phyloP scores from a whole-genome alignment of 2,888 invertebrate genomes.

The Carpatolechia fugitivella region DNA sequence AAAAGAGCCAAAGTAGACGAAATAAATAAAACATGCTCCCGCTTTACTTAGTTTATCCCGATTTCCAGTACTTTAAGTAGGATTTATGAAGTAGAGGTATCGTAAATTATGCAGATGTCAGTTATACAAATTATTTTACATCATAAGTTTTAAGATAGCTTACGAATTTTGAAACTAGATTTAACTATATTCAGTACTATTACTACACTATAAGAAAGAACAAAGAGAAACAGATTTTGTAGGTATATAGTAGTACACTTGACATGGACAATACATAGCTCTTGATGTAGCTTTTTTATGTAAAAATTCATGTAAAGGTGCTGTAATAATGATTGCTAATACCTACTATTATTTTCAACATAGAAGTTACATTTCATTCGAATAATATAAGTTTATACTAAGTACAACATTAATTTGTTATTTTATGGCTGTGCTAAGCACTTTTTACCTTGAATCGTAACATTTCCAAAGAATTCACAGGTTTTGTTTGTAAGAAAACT shows the following conservation, averaged over 20 bases:
- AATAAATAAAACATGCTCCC: too few relatives aligned
- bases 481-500: neutral
- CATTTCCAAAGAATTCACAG: constrained; percentile 19
- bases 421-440: constrained; percentile 30
- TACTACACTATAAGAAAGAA: too few relatives aligned
- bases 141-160: too few relatives aligned
- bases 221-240: too few relatives aligned
- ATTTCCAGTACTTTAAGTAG: too few relatives aligned
- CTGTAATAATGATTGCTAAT: neutral
- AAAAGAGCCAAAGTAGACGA: too few relatives aligned
- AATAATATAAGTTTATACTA: neutral
- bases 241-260: neutral
- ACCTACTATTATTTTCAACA: neutral
- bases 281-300: constrained; percentile 31
- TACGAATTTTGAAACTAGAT: too few relatives aligned
- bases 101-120: too few relatives aligned
- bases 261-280: constrained; percentile 35
- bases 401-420: constrained; percentile 24
- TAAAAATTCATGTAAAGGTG: neutral
- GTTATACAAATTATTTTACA: too few relatives aligned
- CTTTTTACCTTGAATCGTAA: constrained; percentile 21
- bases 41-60: too few relatives aligned
- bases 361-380: constrained; percentile 11
- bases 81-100: too few relatives aligned
- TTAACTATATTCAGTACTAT: too few relatives aligned